Evolutionary conservation across 2,888 invertebrate genomes (phyloP), one percentile per base, ranked within the genome.

Genomic region (Electrophaes corylata): DNA sequence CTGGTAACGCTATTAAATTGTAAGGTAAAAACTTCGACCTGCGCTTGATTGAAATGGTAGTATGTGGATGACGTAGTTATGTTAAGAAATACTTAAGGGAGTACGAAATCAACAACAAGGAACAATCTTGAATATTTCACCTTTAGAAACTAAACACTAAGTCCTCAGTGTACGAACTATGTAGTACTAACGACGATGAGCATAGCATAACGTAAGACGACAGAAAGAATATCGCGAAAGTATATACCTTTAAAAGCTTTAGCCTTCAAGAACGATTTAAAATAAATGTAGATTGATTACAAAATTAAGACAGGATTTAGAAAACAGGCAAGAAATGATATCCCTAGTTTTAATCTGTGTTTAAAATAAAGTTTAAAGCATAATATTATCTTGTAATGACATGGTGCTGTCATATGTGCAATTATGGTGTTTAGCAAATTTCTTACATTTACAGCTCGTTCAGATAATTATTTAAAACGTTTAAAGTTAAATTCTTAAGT

Each of bases 391-490:
- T 47, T 43, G 43, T 67, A 69, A 71, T 66, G 53, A 54, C 54
- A 35, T 6, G 29, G 41, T 48, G 47, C 53, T 50, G 57, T 62
- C 64, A 65, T 65, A 64, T 53, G 50, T 57, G 60, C 41, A 65
- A 65, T 68, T 67, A 52, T 46, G 44, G 44, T 55, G 53, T 60
- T 64, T 63, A 61, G 57, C 57, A 26, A 64, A 64, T 60, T 56
- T 41, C 61, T 56, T 47, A 41, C 53, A 59, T 58, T 40, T 43
- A 41, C 53, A 40, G 40, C 49, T 51, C 41, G 54, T 56, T 50
- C 54, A 50, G 50, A 37, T 59, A 46, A 59, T 62, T 64, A 60
- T 59, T 53, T 53, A 57, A 63, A 59, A 48, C 41, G 50, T 18
- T 57, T 57, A 43, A 57, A 57, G 48, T 57, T 49, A 40, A 55